phyloP scores from a whole-genome alignment of 2,113 vertebrate genomes.

The Oreotrochilus melanogaster region DNA sequence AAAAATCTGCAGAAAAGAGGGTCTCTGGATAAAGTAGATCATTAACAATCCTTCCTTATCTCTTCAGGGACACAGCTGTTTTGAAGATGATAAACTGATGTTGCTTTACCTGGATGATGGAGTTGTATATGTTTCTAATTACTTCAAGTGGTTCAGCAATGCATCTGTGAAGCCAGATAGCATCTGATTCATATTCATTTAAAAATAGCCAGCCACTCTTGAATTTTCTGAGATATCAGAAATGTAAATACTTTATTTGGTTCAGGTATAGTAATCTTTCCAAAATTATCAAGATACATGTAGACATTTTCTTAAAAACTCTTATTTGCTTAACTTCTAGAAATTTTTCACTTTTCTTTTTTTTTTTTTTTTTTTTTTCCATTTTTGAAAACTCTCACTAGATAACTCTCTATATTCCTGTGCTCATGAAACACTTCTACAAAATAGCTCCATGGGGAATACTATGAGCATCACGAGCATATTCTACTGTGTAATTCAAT shows the following conservation, averaged over 20 bases:
- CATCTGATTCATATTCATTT: background rate
- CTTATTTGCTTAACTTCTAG: background rate
- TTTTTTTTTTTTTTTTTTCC: background rate
- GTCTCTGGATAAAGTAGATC: background rate
- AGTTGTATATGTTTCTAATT: background rate
- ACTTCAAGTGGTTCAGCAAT: background rate
- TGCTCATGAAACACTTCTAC: background rate
- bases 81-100: background rate
- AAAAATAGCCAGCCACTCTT: background rate
- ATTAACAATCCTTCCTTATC: background rate
- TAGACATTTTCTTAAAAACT: background rate
- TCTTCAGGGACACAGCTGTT: background rate
- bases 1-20: background rate
- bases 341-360: background rate
- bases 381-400: background rate
- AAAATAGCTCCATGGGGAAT: background rate
- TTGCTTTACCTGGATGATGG: background rate
- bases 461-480: background rate
- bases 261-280: background rate
- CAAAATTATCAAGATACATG: background rate
- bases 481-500: background rate
- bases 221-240: background rate
- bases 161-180: background rate
- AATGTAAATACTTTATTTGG: background rate
- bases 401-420: background rate